Percentiles rank a stretch among this genome's conserved stretches.
These are phyloP conservation scores for Andrena chrysosceles DNA, from an alignment of 2,888 invertebrate species.

Conservation along the genomic window DNA sequence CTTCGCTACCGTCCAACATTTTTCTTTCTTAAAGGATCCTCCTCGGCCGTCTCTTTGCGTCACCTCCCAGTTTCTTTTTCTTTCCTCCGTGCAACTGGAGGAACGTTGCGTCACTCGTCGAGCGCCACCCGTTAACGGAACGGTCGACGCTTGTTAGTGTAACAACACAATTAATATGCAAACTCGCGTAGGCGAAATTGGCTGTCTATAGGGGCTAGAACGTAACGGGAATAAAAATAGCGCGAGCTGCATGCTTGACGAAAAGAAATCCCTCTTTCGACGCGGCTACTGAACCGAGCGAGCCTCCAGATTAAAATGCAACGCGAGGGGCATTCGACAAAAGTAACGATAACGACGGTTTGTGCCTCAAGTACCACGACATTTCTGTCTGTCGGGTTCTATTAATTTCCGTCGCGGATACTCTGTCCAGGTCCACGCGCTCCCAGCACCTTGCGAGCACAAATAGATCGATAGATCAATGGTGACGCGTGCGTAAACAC, in stretches of 20 bases:
- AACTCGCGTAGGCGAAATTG: conserved; percentile 39
- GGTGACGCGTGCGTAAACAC: conserved; percentile 41
- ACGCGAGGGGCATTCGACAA: not conserved
- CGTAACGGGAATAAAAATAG: conserved; percentile 5
- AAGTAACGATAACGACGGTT: not conserved
- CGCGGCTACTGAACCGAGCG: not conserved
- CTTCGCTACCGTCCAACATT: conserved; percentile 10
- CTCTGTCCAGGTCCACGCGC: conserved; percentile 3
- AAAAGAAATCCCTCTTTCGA: not conserved
- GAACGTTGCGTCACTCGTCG: conserved; percentile 36
- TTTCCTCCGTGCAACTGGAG: conserved; percentile 16
- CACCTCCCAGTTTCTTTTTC: conserved; percentile 15
- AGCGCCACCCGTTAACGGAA: conserved; percentile 27
- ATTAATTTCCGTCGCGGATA: not conserved
- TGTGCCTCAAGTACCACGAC: not conserved
- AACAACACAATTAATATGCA: conserved; percentile 53
- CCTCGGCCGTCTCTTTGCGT: conserved; percentile 17
- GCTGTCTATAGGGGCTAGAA: not conserved
- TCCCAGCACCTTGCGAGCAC: conserved; percentile 14
- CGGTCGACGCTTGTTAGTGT: conserved; percentile 48
- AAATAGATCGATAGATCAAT: conserved; percentile 61
- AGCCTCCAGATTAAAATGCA: not conserved
- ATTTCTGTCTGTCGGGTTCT: not conserved
- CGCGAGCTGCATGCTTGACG: not conserved
- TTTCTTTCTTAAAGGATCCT: conserved; percentile 1